These are phyloP conservation scores for Danio aesculapii DNA, from an alignment of 2,797 vertebrate species.

Conservation along the genomic window DNA sequence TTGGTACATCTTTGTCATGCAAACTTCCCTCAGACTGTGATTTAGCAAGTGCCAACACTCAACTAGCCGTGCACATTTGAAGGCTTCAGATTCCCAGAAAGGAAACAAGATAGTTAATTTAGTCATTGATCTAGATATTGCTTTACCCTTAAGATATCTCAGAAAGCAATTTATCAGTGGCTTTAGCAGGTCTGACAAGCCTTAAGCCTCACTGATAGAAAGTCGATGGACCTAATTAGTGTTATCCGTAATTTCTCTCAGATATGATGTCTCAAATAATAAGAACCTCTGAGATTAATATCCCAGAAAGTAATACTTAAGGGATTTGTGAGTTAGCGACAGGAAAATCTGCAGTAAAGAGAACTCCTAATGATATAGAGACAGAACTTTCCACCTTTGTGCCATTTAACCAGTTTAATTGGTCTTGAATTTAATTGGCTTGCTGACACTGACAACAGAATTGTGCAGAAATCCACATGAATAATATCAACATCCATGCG, in stretches of 20 bases:
- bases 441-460: neutral
- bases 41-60: neutral
- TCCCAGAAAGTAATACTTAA: constrained; percentile 17
- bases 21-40: neutral
- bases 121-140: constrained; percentile 72
- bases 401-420: constrained; percentile 4
- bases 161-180: constrained; percentile 74
- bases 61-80: neutral
- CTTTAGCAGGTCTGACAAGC: constrained; percentile 32
- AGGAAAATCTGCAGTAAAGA: constrained; percentile 6
- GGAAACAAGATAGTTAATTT: constrained; percentile 65
- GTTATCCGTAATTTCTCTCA: constrained; percentile 64
- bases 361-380: neutral
- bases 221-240: constrained; percentile 67
- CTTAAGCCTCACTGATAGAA: constrained; percentile 67
- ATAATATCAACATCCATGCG: neutral
- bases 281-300: constrained; percentile 31
- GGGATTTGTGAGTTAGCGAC: neutral
- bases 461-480: constrained; percentile 3
- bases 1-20: neutral
- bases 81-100: constrained; percentile 3
- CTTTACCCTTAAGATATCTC: constrained; percentile 68
- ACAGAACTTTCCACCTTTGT: neutral
- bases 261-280: constrained; percentile 18
- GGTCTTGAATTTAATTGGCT: constrained; percentile 23